Base-by-base conservation (phyloP, 2,888 invertebrate genomes). In the Polydrusus pterygomalis region DNA sequence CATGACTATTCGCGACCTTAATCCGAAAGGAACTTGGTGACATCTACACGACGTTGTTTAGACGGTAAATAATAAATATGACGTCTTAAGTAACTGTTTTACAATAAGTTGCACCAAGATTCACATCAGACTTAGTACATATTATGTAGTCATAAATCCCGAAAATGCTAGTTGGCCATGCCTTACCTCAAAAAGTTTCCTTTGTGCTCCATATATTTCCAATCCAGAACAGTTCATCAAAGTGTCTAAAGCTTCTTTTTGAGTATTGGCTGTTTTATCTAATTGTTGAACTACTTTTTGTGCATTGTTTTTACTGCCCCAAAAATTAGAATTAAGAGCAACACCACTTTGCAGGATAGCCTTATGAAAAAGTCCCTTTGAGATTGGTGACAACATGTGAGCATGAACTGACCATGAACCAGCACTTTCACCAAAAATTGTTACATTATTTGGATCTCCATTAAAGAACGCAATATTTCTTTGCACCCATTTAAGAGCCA, bases 401-500 rank as follows among this genome's bases (percentile, higher is more conserved):
- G 20, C 72, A 34, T 79, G 77, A 10, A 77, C 72, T n/a, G 75
- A 67, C 18, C 64, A 58, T n/a, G 62, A 60, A 2, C 80, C 80
- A 15, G 80, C 79, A 51, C 80, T 80, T 43, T 79, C 77, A 13
- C 79, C 80, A 17, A 79, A 79, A 40, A 80, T 54, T 1, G 90
- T 90, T 7, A 90, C 89, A 76, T 90, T 90, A 13, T 88, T 82
- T 0, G 88, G 86, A 83, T 90, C 88, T 1, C 90, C 90, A 54
- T 88, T 87, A 79, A 90, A 90, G 67, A 83, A 83, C 1, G 82
- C 77, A 15, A 89, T 89, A 79, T 90, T 90, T 0, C 83, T 83
- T 77, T 89, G 88, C 0, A 90, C 85, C 90, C 90, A 90, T 78
- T 87, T 87, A 30, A 90, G 79, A 0, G 89, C 90, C 80, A 89